Conservation (phyloP, 2,113 vertebrate genomes). For the Proterorhinus semilunaris region DNA sequence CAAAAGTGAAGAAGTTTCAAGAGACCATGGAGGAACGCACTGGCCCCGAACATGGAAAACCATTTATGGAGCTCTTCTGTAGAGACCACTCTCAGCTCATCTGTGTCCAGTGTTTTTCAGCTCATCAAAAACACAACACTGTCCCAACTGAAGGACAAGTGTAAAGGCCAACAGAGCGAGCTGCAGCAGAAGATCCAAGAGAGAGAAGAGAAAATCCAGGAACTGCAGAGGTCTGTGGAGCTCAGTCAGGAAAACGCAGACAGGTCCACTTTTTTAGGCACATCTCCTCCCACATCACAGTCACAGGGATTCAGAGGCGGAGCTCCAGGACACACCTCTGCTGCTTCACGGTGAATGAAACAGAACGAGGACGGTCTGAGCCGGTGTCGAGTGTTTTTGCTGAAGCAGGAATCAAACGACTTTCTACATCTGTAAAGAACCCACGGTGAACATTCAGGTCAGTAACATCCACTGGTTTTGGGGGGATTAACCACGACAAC, state of each 20-base stretch:
- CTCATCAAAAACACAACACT: neutral
- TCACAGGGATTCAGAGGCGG: neutral
- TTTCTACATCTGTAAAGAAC: neutral
- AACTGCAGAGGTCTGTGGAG: neutral
- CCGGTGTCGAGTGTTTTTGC: neutral
- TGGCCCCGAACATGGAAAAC: neutral
- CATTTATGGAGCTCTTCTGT: neutral
- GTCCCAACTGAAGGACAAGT: neutral
- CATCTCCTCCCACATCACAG: neutral
- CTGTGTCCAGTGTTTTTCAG: neutral
- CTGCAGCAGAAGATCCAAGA: neutral
- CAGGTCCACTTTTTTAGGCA: no score
- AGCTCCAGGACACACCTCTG: neutral
- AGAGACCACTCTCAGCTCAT: neutral
- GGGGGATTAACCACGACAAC: no score
- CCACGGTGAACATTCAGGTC: neutral
- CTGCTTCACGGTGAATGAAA: neutral
- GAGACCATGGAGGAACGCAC: no score
- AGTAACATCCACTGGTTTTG: neutral
- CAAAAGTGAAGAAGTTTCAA: neutral
- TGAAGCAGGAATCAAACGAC: neutral
- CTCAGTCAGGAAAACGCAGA: conserved; percentile 8
- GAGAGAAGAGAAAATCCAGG: neutral
- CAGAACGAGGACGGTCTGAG: neutral
- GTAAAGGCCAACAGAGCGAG: neutral